Conservation (phyloP, 2,113 vertebrate species). For the Hirundichthys speculiger region DNA sequence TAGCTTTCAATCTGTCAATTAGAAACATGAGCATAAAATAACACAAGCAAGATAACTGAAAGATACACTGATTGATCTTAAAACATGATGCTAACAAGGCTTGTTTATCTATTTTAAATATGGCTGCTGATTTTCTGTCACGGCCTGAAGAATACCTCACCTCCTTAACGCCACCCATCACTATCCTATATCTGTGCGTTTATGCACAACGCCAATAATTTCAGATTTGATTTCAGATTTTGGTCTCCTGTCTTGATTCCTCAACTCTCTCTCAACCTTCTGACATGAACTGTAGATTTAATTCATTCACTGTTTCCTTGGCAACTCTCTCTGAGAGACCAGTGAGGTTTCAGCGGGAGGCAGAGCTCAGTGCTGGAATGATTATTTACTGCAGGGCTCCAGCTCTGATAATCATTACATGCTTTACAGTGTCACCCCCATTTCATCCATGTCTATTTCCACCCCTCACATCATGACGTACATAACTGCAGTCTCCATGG, state of each 20-base stretch:
- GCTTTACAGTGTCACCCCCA: slow-evolving; percentile 59
- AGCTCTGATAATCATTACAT: slow-evolving; percentile 74
- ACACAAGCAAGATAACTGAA: slow-evolving; percentile 54
- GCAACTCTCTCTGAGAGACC: slow-evolving; percentile 74
- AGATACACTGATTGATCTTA: slow-evolving; percentile 35
- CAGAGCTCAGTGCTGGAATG: slow-evolving; percentile 62
- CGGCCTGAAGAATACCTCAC: background rate
- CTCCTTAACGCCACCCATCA: background rate
- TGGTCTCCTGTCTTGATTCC: slow-evolving; percentile 41
- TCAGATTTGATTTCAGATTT: slow-evolving; percentile 28
- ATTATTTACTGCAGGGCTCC: slow-evolving; percentile 79
- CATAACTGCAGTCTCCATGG: slow-evolving; percentile 81
- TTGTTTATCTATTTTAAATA: too few species aligned
- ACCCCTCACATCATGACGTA: slow-evolving; percentile 69
- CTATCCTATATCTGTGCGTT: background rate
- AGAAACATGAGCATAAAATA: slow-evolving; percentile 56
- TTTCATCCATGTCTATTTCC: slow-evolving; percentile 63
- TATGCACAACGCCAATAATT: slow-evolving; percentile 19
- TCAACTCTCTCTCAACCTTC: slow-evolving; percentile 55
- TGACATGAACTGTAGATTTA: slow-evolving; percentile 71
- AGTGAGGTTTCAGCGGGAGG: slow-evolving; percentile 71
- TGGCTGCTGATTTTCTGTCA: too few species aligned
- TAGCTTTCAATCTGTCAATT: slow-evolving; percentile 74
- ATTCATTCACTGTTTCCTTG: slow-evolving; percentile 80
- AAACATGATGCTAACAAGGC: slow-evolving; percentile 52